Evolutionary conservation across 2,797 vertebrate genomes (phyloP), one percentile per base, ranked within the genome.

Genomic region (Sebastiscus albofasciatus): DNA sequence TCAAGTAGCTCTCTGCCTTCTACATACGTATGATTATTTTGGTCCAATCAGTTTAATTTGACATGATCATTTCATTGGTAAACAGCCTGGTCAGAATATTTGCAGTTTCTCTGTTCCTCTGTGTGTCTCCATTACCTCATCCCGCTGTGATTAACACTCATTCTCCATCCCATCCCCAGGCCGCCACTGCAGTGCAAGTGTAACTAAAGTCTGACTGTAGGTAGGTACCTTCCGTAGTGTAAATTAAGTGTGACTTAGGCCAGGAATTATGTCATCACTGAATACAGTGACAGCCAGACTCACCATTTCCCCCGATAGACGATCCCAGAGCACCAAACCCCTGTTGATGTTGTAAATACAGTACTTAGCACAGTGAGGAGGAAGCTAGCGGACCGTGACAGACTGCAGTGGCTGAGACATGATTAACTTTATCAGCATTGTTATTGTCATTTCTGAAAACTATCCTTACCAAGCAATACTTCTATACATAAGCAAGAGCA

Each of bases 131-230:
- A 85, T 85, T 52, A 90, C 66, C 78, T 22, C 39, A 86, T 87
- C 85, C 85, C 72, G 66, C 80, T 91, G 88, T 93, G 86, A 95
- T 95, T 95, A 95, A 95, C 90, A 91, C 84, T 94, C 95, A 95
- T 94, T 95, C 91, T 95, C 83, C 96, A 96, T 95, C 90, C 93
- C 94, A 93, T 94, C 81, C 94, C 91, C 94, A 96, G 95, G 95
- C 95, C 93, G 89, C 87, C 93, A 95, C 85, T 96, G 94, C 95
- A 96, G 94, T 90, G 91, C 92, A 93, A 95, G 92, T 94, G 93
- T 96, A 93, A 94, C 95, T 94, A 96, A 96, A 92, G 92, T 94
- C 84, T 95, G 94, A 96, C 91, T 86, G 74, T 95, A 90, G 95
- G 96, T 96, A 96, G 90, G 95, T 96, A 94, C 78, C 67, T 82